phyloP scores from a whole-genome alignment of 2,888 invertebrate genomes.

The Hirtodrosophila cameraria region DNA sequence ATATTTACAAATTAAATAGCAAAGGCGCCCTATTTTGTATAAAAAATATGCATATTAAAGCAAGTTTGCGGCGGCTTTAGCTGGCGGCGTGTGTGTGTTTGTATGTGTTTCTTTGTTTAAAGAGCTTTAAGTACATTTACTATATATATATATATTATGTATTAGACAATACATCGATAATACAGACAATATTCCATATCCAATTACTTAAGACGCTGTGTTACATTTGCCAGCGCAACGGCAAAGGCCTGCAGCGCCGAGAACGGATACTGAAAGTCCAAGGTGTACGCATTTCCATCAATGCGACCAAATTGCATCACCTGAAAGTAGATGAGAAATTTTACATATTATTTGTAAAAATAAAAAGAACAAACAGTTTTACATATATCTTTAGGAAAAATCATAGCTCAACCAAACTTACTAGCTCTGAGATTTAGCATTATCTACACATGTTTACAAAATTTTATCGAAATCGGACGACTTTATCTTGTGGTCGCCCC shows the following conservation, averaged over 20 bases:
- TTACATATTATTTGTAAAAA: background rate
- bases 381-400: no score
- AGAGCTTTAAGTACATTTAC: constrained; percentile 22
- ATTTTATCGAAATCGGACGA: no score
- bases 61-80: constrained; percentile 47
- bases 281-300: constrained; percentile 98
- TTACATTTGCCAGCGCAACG: constrained; percentile 90
- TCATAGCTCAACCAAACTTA: no score
- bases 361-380: no score
- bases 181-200: constrained; percentile 28
- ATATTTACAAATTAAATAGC: constrained; percentile 71
- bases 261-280: constrained; percentile 99
- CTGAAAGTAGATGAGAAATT: constrained; percentile 85
- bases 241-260: constrained; percentile 99
- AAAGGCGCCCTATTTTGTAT: constrained; percentile 62
- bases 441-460: no score
- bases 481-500: no score
- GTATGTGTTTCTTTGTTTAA: background rate
- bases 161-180: constrained; percentile 23
- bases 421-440: no score
- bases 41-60: constrained; percentile 67
- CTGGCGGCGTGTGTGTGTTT: constrained; percentile 32
- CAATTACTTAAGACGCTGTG: constrained; percentile 84
- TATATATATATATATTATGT: constrained; percentile 26
- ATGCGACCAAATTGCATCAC: constrained; percentile 99